These are phyloP conservation scores for Dioctria rufipes DNA, from an alignment of 2,888 invertebrate species.

Conservation along the genomic window DNA sequence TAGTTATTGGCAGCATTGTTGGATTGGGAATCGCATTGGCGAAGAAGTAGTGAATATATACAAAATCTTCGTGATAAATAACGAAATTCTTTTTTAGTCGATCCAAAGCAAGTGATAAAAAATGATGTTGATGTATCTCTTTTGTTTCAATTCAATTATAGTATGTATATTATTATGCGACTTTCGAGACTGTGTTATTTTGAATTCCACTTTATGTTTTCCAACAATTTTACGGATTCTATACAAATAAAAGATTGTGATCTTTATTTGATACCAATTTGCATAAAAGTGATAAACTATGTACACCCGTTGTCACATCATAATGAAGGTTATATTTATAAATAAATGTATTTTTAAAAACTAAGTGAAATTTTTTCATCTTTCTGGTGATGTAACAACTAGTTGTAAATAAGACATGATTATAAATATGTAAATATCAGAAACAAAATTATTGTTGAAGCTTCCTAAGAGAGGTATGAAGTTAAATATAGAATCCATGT, in stretches of 20 bases:
- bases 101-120: slow-evolving; percentile 49
- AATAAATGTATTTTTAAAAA: background rate
- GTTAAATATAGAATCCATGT: too few species aligned
- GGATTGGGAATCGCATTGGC: slow-evolving; percentile 88
- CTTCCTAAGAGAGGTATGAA: too few species aligned
- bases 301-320: background rate
- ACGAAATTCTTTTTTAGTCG: slow-evolving; percentile 43
- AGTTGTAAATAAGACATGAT: too few species aligned
- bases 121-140: slow-evolving; percentile 14
- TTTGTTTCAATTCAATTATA: background rate
- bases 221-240: background rate
- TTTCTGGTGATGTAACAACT: too few species aligned
- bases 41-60: slow-evolving; percentile 71
- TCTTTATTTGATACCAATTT: background rate
- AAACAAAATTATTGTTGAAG: too few species aligned
- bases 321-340: background rate
- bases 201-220: slow-evolving; percentile 4
- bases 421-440: too few species aligned
- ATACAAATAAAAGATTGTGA: too few species aligned
- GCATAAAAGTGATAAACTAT: background rate
- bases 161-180: background rate
- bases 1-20: slow-evolving; percentile 86
- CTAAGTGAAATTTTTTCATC: too few species aligned
- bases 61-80: slow-evolving; percentile 35
- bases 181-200: slow-evolving; percentile 5